Percentiles rank a stretch among this genome's conserved stretches.
phyloP scores from a whole-genome alignment of 2,888 invertebrate species.

The Mimachlamys varia region DNA sequence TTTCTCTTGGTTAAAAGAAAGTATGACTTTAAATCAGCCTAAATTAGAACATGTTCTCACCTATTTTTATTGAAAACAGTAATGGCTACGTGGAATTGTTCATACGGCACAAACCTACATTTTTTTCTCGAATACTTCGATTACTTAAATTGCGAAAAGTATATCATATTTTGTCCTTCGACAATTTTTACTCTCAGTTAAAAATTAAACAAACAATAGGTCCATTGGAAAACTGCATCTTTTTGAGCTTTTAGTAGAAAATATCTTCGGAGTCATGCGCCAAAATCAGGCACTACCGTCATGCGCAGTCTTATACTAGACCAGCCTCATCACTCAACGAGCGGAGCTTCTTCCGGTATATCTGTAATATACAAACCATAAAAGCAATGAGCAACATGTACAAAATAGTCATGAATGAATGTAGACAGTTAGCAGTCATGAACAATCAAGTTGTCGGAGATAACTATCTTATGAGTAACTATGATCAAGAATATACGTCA shows the following conservation, averaged over 20 bases:
- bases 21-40: neutral
- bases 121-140: neutral
- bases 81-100: neutral
- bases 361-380: neutral
- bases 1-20: neutral
- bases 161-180: neutral
- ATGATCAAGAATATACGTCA: too few species aligned
- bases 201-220: neutral
- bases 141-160: neutral
- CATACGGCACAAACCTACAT: neutral
- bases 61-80: too few species aligned
- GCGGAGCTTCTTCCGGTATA: slow-evolving; percentile 29
- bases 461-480: neutral
- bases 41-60: neutral
- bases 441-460: neutral
- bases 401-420: neutral
- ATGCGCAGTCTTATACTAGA: neutral
- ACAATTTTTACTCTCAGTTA: neutral
- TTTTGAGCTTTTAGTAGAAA: slow-evolving; percentile 34
- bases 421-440: neutral
- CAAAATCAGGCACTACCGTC: neutral
- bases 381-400: neutral
- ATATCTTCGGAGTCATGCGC: slow-evolving; percentile 26
- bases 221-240: slow-evolving; percentile 31
- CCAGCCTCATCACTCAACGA: slow-evolving; percentile 1